phyloP scores from a whole-genome alignment of 2,113 vertebrate species.

The Pogonocichla stellata region DNA sequence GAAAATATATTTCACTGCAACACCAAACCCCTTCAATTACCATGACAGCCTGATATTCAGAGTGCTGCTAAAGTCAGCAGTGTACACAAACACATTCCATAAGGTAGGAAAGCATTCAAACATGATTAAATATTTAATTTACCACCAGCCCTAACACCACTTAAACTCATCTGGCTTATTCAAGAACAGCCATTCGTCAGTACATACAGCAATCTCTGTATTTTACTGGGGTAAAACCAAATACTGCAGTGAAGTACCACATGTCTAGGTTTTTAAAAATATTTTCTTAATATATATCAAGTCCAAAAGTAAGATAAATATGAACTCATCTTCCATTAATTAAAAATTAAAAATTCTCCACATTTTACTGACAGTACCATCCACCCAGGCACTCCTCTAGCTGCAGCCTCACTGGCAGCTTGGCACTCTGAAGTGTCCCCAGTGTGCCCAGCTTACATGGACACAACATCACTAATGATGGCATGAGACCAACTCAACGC shows the following conservation, averaged over 20 bases:
- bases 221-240: not conserved
- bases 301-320: not conserved
- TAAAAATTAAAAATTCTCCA: not conserved
- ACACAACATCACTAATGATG: not conserved
- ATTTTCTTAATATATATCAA: not conserved
- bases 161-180: not conserved
- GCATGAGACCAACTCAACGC: not conserved
- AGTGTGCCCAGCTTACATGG: fast-evolving
- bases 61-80: not conserved
- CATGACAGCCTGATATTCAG: not conserved
- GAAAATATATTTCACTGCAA: not conserved
- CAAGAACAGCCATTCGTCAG: not conserved
- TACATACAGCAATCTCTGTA: not conserved
- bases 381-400: not conserved
- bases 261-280: not conserved
- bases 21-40: not conserved
- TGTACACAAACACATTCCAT: not conserved
- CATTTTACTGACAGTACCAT: not conserved
- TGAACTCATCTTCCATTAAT: not conserved
- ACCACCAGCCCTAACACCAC: not conserved
- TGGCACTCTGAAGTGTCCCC: not conserved
- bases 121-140: not conserved
- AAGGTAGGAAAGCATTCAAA: not conserved
- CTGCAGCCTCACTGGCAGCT: not conserved
- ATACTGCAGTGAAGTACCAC: not conserved